Percentiles rank a stretch among this genome's conserved stretches.
These are phyloP conservation scores for Stegodyphus mimosarum DNA, from an alignment of 1,140 invertebrate species.

Conservation along the genomic window DNA sequence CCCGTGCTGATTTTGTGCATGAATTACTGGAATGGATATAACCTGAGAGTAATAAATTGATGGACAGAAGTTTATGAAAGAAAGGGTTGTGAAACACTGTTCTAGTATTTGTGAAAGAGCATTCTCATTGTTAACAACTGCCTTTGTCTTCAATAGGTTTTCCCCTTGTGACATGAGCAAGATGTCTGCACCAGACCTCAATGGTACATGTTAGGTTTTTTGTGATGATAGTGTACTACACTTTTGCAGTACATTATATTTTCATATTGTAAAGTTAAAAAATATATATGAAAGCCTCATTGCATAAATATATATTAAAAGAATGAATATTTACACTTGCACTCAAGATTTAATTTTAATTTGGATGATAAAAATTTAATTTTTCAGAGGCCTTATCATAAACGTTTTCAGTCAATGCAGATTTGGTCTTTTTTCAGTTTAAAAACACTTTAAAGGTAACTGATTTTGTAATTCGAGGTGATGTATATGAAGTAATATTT, in stretches of 20 bases:
- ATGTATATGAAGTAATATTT: neutral
- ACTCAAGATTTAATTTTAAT: no score
- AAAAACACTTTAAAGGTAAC: slow-evolving; percentile 47
- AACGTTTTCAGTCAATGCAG: slow-evolving; percentile 45
- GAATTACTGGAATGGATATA: no score
- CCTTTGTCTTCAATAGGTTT: slow-evolving; percentile 56
- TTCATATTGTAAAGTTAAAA: slow-evolving; percentile 37
- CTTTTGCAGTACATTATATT: slow-evolving; percentile 45
- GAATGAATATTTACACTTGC: no score
- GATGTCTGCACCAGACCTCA: slow-evolving; percentile 28
- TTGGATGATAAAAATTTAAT: slow-evolving; percentile 33
- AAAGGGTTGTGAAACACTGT: slow-evolving; percentile 43
- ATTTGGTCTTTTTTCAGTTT: slow-evolving; percentile 34
- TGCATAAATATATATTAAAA: no score
- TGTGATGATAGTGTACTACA: slow-evolving; percentile 43
- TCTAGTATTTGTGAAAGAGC: neutral
- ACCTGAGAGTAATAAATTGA: no score
- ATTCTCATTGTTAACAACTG: slow-evolving; percentile 4
- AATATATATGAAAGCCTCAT: neutral
- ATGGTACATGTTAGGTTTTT: slow-evolving; percentile 61
- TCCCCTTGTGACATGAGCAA: slow-evolving; percentile 20
- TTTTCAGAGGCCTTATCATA: slow-evolving; percentile 48
- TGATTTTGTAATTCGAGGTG: neutral
- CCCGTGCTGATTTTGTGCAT: no score
- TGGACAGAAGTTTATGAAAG: no score